Percentiles rank a stretch among this genome's conserved stretches.
phyloP scores from a whole-genome alignment of 2,888 invertebrate species.

The Caenorhabditis imperialis region DNA sequence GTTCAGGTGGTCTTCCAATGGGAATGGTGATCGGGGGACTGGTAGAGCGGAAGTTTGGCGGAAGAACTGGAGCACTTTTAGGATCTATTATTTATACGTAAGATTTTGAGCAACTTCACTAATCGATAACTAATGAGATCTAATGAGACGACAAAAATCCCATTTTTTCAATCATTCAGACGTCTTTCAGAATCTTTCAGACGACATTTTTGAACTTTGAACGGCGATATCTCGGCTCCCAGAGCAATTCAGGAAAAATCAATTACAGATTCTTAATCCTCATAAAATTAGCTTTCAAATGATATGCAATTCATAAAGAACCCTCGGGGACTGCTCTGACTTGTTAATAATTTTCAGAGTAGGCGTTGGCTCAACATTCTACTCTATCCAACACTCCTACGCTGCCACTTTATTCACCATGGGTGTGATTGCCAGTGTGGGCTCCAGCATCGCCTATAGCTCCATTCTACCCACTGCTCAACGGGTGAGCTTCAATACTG shows the following conservation, averaged over 20 bases:
- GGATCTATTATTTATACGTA: slow-evolving; percentile 71
- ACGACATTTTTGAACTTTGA: no score
- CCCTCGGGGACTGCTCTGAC: no score
- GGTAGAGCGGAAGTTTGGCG: slow-evolving; percentile 69
- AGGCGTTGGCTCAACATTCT: slow-evolving; percentile 68
- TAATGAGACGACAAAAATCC: no score
- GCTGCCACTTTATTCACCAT: slow-evolving; percentile 67
- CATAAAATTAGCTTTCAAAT: no score
- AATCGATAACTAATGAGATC: no score
- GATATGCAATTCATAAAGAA: no score
- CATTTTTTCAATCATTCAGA: no score
- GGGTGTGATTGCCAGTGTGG: slow-evolving; percentile 69
- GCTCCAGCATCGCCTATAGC: slow-evolving; percentile 74
- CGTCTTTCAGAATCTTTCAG: no score
- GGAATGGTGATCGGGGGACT: slow-evolving; percentile 75
- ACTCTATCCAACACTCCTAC: slow-evolving; percentile 72
- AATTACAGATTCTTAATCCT: no score
- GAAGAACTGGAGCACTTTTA: slow-evolving; percentile 67
- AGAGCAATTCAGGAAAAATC: no score
- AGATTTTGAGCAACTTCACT: slow-evolving; percentile 17
- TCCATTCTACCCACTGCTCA: slow-evolving; percentile 74
- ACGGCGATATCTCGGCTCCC: no score
- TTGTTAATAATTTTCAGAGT: slow-evolving; percentile 54
- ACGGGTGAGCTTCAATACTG: slow-evolving; percentile 54
- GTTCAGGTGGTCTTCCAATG: slow-evolving; percentile 73